These are phyloP conservation scores for Neuroterus valhalla DNA, from an alignment of 1,140 invertebrate genomes.

Conservation along the genomic window DNA sequence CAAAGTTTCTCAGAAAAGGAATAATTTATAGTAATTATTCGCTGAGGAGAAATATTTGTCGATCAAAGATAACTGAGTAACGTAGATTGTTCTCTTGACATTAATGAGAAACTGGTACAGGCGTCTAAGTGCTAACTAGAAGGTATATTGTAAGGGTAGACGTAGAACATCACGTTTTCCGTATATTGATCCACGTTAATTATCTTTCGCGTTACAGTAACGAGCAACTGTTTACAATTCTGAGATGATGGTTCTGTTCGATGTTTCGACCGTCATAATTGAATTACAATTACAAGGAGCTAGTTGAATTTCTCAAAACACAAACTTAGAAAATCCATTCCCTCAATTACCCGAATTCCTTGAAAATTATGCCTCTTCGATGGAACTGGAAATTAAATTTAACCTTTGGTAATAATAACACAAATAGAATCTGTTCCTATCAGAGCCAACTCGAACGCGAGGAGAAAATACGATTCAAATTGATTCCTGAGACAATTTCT, in stretches of 20 bases:
- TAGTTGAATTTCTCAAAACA: not conserved
- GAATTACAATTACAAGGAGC: not conserved
- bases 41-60: slow-evolving; percentile 2
- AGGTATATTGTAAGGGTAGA: not conserved
- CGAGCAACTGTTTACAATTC: slow-evolving; percentile 20
- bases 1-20: not conserved
- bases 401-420: too few relatives aligned
- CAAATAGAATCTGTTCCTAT: too few relatives aligned
- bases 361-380: not conserved
- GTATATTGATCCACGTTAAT: slow-evolving; percentile 9
- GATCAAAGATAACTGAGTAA: slow-evolving; percentile 5
- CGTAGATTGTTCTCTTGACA: not conserved
- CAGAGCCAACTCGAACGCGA: too few relatives aligned
- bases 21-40: not conserved
- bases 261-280: slow-evolving; percentile 7
- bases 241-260: not conserved
- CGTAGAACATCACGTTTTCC: not conserved
- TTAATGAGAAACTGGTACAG: slow-evolving; percentile 1
- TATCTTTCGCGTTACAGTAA: slow-evolving; percentile 11
- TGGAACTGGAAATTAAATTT: not conserved
- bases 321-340: not conserved
- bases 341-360: not conserved
- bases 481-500: too few relatives aligned
- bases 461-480: too few relatives aligned
- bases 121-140: not conserved